Base-by-base conservation (phyloP, 2,888 invertebrate genomes). In the Hecatera dysodea region DNA sequence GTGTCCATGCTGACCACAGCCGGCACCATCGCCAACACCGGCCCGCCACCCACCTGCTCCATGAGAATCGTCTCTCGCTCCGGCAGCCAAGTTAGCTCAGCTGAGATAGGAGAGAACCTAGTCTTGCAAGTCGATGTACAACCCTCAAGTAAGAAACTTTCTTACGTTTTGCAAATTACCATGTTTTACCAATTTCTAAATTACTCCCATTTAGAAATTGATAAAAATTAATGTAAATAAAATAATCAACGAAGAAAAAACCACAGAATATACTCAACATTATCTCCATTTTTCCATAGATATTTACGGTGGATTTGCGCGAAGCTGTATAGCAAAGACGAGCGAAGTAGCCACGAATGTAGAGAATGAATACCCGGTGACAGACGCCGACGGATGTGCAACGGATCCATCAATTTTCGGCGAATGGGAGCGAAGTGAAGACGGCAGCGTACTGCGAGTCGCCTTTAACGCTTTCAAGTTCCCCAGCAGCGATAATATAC, bases 1-100 rank as follows among this genome's bases (percentile, higher is more conserved):
- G 99, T 99, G 12, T 99, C 99, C 15, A 99, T 99, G 99, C 93
- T 99, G 82, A 99, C 99, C 0, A 99, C 99, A 0, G 99, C 99
- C 1, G 99, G 99, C 66, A 99, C 99, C 0, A 99, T 99, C 78
- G 99, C 99, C 53, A 99, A 99, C 90, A 99, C 99, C 0, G 99
- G 99, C 62, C 99, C 99, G 39, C 99, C 99, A 60, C 99, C 99
- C 15, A 98, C 98, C 17, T 99, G 99, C 91, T 96, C 98, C 70
- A 99, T 99, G 99, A 97, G 98, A 88, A 99, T 99, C 80, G 98
- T 98, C 29, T 98, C 98, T 36, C 97, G 97, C 61, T 97, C 97
- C 50, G 99, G 99, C 12, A 97, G 98, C 88, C 98, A 98, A 93
- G 98, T 99, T 72, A 98, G 97, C 91, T 98, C 98, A 0, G 99